Conservation (phyloP, 2,888 invertebrate genomes). For the Cactoblastis cactorum region DNA sequence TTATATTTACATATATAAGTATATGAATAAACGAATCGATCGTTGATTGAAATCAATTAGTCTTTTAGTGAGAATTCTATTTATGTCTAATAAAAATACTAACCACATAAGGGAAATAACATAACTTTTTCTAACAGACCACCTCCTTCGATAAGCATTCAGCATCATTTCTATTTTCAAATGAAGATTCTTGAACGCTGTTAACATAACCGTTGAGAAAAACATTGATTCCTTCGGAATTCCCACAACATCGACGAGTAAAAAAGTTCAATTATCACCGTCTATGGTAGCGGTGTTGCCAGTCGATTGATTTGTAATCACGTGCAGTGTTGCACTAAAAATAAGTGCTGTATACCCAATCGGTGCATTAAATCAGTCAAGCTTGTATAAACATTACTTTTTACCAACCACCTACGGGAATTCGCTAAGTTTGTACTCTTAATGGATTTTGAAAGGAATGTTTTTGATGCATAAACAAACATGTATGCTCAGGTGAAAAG, state of each 20-base stretch:
- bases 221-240: background rate
- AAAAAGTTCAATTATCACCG: constrained; percentile 25
- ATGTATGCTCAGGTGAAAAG: background rate
- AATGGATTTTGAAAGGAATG: constrained; percentile 16
- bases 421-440: constrained; percentile 19
- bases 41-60: too few species aligned
- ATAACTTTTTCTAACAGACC: background rate
- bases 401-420: constrained; percentile 24
- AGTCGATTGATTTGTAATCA: constrained; percentile 32
- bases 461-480: constrained; percentile 5
- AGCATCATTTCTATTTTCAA: background rate
- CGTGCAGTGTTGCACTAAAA: constrained; percentile 29
- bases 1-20: too few species aligned
- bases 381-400: constrained; percentile 28
- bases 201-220: background rate
- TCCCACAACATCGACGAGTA: constrained; percentile 2
- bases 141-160: background rate
- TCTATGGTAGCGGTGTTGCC: constrained; percentile 19
- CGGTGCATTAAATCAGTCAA: constrained; percentile 30
- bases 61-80: too few species aligned
- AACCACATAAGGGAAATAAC: too few species aligned
- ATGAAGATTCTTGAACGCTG: background rate
- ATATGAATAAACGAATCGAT: too few species aligned
- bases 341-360: constrained; percentile 31
- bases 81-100: too few species aligned